Evolutionary conservation across 1,140 invertebrate genomes (phyloP).

Genomic region (Spodoptera frugiperda): DNA sequence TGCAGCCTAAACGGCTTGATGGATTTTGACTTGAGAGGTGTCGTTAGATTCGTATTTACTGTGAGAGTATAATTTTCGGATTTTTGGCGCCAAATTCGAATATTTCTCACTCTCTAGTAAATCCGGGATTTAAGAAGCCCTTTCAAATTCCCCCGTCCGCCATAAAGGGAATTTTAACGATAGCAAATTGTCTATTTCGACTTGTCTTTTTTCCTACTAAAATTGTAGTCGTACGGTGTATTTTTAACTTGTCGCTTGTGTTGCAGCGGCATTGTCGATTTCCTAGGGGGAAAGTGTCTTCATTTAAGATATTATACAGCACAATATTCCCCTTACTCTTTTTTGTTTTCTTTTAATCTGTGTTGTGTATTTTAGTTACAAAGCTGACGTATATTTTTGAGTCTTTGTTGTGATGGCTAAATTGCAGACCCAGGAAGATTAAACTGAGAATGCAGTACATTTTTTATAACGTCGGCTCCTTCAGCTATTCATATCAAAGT

Average conservation of each 20-base stretch:
- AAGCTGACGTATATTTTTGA: conserved; percentile 2
- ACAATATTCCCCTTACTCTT: neutral
- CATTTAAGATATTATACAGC: conserved; percentile 34
- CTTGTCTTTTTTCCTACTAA: conserved; percentile 35
- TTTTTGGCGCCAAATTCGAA: no score
- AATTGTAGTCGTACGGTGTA: conserved; percentile 34
- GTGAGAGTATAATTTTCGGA: no score
- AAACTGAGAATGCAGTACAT: conserved; percentile 16
- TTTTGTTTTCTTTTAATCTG: conserved; percentile 21
- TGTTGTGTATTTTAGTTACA: conserved; percentile 8
- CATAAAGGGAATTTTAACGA: conserved; percentile 67
- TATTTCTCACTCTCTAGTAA: no score
- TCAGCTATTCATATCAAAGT: conserved; percentile 33
- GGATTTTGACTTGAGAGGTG: no score
- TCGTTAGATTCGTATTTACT: no score
- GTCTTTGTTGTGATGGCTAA: conserved; percentile 1
- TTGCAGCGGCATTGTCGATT: conserved; percentile 7
- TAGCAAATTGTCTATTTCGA: conserved; percentile 42
- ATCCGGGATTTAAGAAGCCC: conserved; percentile 62
- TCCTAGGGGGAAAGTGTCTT: conserved; percentile 34
- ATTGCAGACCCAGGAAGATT: conserved; percentile 3
- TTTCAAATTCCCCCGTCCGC: conserved; percentile 64
- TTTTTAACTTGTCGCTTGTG: conserved; percentile 28
- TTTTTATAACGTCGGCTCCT: conserved; percentile 14
- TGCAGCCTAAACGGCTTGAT: no score